Evolutionary conservation across 2,797 vertebrate species (phyloP).

Genomic region (Ficedula albicollis): DNA sequence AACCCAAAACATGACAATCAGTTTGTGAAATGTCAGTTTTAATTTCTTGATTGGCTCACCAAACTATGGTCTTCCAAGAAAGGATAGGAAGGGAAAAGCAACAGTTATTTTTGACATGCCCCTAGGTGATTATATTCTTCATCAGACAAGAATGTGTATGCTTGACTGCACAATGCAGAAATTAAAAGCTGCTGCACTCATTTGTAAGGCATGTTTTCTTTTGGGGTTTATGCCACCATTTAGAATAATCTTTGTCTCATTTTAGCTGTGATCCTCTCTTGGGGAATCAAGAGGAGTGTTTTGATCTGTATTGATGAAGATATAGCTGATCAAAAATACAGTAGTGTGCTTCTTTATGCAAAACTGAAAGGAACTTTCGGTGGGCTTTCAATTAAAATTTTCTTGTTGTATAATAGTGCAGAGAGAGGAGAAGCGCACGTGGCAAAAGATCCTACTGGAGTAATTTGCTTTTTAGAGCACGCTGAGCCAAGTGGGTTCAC

Average conservation of each 20-base stretch:
- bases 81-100: constrained; percentile 40
- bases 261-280: constrained; percentile 36
- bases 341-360: background rate
- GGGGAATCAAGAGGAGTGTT: background rate
- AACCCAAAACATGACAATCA: background rate
- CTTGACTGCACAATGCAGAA: constrained; percentile 54
- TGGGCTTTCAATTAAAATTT: background rate
- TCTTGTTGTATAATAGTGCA: background rate
- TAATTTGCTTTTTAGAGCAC: background rate
- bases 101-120: constrained; percentile 58
- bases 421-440: background rate
- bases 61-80: constrained; percentile 53
- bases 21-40: constrained; percentile 68
- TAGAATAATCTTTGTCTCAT: constrained; percentile 29
- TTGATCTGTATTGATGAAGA: background rate
- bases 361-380: background rate
- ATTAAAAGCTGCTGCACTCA: constrained; percentile 43
- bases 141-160: constrained; percentile 49
- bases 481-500: fast-evolving
- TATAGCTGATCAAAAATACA: background rate
- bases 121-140: constrained; percentile 49
- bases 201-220: constrained; percentile 62
- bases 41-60: constrained; percentile 73
- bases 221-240: constrained; percentile 56
- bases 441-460: background rate